Evolutionary conservation across 1,140 invertebrate species (phyloP).

Genomic region (Campoletis sonorensis): DNA sequence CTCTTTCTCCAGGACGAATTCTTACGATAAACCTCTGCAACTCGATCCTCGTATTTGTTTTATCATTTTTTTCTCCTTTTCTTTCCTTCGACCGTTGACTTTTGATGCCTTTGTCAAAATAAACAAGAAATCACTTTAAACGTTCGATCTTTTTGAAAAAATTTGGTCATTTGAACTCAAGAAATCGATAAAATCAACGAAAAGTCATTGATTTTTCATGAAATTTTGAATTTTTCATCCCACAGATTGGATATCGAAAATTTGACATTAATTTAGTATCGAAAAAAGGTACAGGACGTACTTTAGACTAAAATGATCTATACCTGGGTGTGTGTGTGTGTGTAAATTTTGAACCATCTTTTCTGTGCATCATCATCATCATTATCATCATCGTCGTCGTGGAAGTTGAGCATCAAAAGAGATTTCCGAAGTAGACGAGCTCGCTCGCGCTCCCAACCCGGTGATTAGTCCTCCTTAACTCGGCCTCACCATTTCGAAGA

Average conservation of each 20-base stretch:
- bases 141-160: neutral
- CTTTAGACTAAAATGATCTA: neutral
- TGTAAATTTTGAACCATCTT: too few relatives aligned
- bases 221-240: too few relatives aligned
- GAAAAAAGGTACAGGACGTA: neutral
- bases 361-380: neutral
- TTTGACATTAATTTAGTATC: too few relatives aligned
- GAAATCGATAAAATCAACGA: too few relatives aligned
- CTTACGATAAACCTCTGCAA: neutral
- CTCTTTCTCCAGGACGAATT: too few relatives aligned
- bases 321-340: too few relatives aligned
- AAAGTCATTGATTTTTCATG: too few relatives aligned
- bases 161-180: neutral
- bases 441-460: slow-evolving; percentile 60
- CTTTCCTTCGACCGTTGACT: neutral
- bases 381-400: too few relatives aligned
- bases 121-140: too few relatives aligned
- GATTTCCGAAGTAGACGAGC: slow-evolving; percentile 58
- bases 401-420: slow-evolving; percentile 27
- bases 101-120: neutral
- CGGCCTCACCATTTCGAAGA: slow-evolving; percentile 57
- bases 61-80: neutral
- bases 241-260: too few relatives aligned
- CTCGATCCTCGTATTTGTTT: neutral
- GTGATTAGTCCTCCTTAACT: slow-evolving; percentile 74